Evolutionary conservation across 2,113 vertebrate species (phyloP).

Genomic region (Pedionomus torquatus): DNA sequence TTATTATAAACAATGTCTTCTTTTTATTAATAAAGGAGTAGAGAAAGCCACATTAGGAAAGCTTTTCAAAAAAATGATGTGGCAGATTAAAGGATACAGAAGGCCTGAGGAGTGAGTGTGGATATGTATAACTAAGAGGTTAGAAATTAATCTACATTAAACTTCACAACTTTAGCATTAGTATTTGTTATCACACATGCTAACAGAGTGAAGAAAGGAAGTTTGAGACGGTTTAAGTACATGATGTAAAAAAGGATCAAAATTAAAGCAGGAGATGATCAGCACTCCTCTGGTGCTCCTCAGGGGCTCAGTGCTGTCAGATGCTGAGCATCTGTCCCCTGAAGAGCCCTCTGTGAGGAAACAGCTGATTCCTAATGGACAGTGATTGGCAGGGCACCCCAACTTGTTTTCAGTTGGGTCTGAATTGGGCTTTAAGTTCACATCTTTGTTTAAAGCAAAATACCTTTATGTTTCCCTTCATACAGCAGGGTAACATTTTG

Average conservation of each 20-base stretch:
- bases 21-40: constrained; percentile 29
- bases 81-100: background rate
- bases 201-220: background rate
- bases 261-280: background rate
- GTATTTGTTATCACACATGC: background rate
- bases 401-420: background rate
- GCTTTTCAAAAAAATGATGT: background rate
- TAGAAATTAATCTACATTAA: constrained; percentile 29
- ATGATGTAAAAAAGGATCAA: background rate
- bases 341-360: background rate
- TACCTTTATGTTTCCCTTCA: background rate
- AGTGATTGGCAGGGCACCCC: background rate
- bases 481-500: background rate
- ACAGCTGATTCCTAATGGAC: background rate
- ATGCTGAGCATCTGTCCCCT: background rate
- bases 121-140: background rate
- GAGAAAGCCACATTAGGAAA: background rate
- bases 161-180: background rate
- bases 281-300: background rate
- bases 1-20: constrained; percentile 27
- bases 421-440: background rate
- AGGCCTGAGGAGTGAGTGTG: background rate
- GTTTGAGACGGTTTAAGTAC: background rate
- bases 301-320: background rate
- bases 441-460: background rate